Conservation (phyloP, 2,797 vertebrate species). For the Lithobates sylvaticus region DNA sequence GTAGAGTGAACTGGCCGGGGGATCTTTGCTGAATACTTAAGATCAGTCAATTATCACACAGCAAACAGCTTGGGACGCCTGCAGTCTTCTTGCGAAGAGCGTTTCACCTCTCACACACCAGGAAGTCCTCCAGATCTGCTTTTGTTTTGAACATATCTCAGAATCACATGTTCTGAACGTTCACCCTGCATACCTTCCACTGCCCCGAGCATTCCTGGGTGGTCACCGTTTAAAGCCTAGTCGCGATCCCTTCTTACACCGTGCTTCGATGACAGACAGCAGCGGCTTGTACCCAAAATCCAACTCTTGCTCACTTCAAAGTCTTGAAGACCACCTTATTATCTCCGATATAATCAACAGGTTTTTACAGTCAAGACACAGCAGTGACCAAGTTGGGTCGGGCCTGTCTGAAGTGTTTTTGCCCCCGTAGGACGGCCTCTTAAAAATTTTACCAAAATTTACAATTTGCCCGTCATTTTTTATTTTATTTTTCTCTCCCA, state of each 20-base stretch:
- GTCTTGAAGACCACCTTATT: background rate
- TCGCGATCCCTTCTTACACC: background rate
- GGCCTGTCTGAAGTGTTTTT: conserved; percentile 25
- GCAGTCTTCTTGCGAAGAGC: conserved; percentile 63
- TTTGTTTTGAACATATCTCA: conserved; percentile 65
- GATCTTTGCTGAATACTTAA: background rate
- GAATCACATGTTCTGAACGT: conserved; percentile 72
- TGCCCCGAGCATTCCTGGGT: background rate
- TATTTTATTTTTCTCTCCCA: background rate
- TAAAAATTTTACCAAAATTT: background rate
- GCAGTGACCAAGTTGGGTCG: background rate
- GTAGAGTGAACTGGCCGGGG: background rate
- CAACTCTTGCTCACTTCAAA: background rate
- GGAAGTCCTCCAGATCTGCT: conserved; percentile 34
- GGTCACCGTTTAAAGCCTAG: background rate
- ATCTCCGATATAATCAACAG: background rate
- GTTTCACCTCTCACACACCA: background rate
- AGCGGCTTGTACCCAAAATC: background rate
- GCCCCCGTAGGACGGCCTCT: background rate
- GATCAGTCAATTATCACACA: background rate
- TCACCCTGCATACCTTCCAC: background rate
- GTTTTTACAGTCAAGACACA: background rate
- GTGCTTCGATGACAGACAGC: conserved; percentile 6
- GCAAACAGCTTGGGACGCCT: no score
- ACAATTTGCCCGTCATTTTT: background rate